Conservation (phyloP, 1,140 invertebrate species). For the Drepana arcuata region DNA sequence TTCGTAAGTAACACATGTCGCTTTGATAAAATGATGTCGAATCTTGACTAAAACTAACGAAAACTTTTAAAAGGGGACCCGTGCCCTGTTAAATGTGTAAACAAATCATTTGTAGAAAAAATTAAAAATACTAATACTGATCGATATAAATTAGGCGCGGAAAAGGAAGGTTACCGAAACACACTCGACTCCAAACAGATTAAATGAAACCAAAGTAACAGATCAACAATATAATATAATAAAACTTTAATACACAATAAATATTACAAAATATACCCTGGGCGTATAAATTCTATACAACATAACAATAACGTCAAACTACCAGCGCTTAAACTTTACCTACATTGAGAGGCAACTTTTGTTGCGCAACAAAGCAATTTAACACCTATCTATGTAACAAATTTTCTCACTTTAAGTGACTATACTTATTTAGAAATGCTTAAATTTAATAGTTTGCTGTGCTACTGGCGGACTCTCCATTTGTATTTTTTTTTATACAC, state of each 20-base stretch:
- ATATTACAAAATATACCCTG: slow-evolving; percentile 54
- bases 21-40: not conserved
- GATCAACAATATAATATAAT: slow-evolving; percentile 55
- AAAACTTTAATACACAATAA: slow-evolving; percentile 36
- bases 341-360: no score
- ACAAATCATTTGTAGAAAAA: no score
- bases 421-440: not conserved
- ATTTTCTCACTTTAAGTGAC: not conserved
- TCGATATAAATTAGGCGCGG: not conserved
- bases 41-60: no score
- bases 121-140: no score
- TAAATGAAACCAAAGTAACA: slow-evolving; percentile 41
- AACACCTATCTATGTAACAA: not conserved
- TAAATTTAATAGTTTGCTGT: not conserved
- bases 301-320: not conserved
- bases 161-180: not conserved
- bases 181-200: slow-evolving; percentile 1
- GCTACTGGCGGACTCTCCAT: no score
- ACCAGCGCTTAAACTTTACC: not conserved
- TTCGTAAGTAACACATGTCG: no score
- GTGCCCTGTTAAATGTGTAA: no score
- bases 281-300: slow-evolving; percentile 3
- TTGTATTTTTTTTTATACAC: no score
- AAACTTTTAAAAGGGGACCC: no score
- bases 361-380: not conserved